A percentile compares a stretch with the other conserved stretches of the same genome.
Conservation (phyloP, 2,888 invertebrate genomes). For the Germaria angustata region DNA sequence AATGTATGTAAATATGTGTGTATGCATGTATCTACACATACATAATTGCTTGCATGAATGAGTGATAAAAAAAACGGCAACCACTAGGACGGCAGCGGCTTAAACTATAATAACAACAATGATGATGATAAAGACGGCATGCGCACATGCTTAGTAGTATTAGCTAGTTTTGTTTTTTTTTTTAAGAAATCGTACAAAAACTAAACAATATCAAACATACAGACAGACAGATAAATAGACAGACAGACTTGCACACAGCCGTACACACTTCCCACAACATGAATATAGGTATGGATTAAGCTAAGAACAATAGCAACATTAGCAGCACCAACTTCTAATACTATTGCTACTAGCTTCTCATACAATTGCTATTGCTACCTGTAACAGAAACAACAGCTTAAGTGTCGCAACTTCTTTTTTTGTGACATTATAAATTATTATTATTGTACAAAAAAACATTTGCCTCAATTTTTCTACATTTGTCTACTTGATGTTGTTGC, state of each 20-base stretch:
- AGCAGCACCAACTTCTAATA: constrained; percentile 1
- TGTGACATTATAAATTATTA: constrained; percentile 61
- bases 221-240: not conserved
- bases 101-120: not conserved
- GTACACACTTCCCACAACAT: constrained; percentile 12
- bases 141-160: constrained; percentile 58
- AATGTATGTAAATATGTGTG: not conserved
- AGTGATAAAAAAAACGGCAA: not conserved
- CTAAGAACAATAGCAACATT: constrained; percentile 23
- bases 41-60: not conserved
- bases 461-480: constrained; percentile 50
- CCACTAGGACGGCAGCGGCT: not conserved
- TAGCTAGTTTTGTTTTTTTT: constrained; percentile 52
- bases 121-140: constrained; percentile 35
- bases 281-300: constrained; percentile 22
- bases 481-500: constrained; percentile 22
- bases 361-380: not conserved
- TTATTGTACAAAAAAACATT: constrained; percentile 43
- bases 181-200: constrained; percentile 60
- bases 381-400: constrained; percentile 15
- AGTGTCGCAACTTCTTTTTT: constrained; percentile 61
- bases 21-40: not conserved
- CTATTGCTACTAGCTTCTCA: not conserved
- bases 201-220: constrained; percentile 50
- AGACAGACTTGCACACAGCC: not conserved